Conservation (phyloP, 2,797 vertebrate species). For the Rhynchonycteris naso region DNA sequence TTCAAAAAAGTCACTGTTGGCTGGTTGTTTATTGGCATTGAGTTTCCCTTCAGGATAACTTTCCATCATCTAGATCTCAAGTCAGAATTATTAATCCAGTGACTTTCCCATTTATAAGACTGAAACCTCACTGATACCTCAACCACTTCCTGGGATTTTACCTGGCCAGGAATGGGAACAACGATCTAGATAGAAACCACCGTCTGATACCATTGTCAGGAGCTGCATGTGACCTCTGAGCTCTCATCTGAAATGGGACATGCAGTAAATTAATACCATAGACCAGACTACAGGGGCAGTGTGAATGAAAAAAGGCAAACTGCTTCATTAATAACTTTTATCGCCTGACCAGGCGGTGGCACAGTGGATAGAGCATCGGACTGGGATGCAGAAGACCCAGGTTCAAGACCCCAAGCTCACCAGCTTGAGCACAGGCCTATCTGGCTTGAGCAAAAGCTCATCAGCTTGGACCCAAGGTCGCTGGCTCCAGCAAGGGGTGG, state of each 20-base stretch:
- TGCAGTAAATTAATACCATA: not conserved
- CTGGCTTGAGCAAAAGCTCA: too few species aligned
- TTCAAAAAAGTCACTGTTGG: not conserved
- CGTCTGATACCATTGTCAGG: accelerated
- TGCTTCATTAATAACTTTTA: not conserved
- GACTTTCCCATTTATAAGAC: not conserved
- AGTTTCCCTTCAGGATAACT: not conserved
- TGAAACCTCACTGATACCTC: not conserved
- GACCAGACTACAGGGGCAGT: not conserved
- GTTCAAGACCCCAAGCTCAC: too few species aligned
- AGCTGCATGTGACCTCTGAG: accelerated
- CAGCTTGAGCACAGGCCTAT: too few species aligned
- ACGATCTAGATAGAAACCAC: not conserved
- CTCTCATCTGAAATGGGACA: not conserved
- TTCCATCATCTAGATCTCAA: not conserved
- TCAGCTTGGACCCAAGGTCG: too few species aligned
- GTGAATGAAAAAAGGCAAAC: not conserved
- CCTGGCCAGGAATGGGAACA: not conserved
- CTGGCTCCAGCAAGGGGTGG: too few species aligned
- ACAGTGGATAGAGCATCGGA: too few species aligned
- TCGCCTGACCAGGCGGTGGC: too few species aligned
- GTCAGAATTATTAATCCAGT: not conserved
- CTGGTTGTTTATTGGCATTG: not conserved
- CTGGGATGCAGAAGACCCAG: too few species aligned
- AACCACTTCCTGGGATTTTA: not conserved